phyloP scores from a whole-genome alignment of 2,888 invertebrate species.

The Apotomis betuletana region DNA sequence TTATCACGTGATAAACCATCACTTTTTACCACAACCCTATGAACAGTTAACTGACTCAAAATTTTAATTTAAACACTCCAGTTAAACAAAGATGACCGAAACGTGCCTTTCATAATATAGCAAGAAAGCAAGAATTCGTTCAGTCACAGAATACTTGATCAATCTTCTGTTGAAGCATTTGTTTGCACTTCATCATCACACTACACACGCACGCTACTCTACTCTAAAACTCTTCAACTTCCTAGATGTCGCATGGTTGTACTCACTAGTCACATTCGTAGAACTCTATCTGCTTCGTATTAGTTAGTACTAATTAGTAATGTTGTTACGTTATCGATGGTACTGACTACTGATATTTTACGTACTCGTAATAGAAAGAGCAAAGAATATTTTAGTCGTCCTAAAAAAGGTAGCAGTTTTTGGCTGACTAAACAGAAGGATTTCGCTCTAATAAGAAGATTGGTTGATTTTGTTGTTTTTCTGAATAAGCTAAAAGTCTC shows the following conservation, averaged over 20 bases:
- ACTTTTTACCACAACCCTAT: too few species aligned
- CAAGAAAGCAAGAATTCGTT: too few species aligned
- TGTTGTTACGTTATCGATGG: slow-evolving; percentile 24
- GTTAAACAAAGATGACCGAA: too few species aligned
- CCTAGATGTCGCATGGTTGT: slow-evolving; percentile 13
- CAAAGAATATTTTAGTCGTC: neutral
- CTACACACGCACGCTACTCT: slow-evolving; percentile 35
- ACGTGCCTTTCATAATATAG: too few species aligned
- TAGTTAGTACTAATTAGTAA: slow-evolving; percentile 23
- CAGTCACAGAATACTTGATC: too few species aligned
- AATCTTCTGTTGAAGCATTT: slow-evolving; percentile 10
- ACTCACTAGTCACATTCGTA: slow-evolving; percentile 2
- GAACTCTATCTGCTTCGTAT: neutral
- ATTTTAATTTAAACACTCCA: too few species aligned
- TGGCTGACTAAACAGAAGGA: neutral
- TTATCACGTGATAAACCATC: too few species aligned
- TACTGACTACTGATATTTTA: slow-evolving; percentile 22
- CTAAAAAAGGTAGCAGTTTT: neutral
- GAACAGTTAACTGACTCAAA: too few species aligned
- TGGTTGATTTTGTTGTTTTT: neutral
- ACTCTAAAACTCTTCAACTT: slow-evolving; percentile 16
- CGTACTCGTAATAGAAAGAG: neutral
- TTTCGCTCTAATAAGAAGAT: neutral
- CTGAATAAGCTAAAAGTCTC: too few species aligned
- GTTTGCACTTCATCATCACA: slow-evolving; percentile 11